Evolutionary conservation across 2,888 invertebrate species (phyloP).

Genomic region (Tuta absoluta): DNA sequence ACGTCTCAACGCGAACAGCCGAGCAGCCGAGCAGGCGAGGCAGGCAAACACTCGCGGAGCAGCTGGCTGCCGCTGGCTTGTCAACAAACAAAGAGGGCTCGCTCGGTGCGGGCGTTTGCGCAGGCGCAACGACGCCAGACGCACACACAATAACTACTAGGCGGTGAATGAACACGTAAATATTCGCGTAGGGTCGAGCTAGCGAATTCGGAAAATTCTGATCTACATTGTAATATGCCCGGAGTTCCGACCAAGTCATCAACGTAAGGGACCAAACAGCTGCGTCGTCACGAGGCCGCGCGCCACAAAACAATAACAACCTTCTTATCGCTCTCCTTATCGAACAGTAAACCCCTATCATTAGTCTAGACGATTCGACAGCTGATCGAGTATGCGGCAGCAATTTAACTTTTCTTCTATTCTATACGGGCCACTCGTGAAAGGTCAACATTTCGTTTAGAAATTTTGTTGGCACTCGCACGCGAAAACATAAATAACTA

Average conservation of each 20-base stretch:
- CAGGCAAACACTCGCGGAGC: constrained; percentile 26
- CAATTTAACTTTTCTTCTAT: constrained; percentile 20
- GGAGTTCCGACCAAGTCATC: constrained; percentile 3
- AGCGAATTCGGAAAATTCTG: constrained; percentile 31
- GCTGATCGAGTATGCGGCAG: constrained; percentile 27
- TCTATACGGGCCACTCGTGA: constrained; percentile 33
- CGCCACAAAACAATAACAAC: constrained; percentile 43
- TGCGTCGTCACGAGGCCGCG: constrained; percentile 8
- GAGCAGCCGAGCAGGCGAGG: constrained; percentile 29
- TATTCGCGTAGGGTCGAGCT: constrained; percentile 49
- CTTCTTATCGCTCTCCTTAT: constrained; percentile 30
- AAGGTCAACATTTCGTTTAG: constrained; percentile 42
- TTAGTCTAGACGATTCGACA: constrained; percentile 31
- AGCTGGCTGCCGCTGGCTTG: constrained; percentile 62
- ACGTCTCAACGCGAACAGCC: constrained; percentile 56
- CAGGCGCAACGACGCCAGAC: constrained; percentile 66
- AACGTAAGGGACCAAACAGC: neutral
- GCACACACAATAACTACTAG: constrained; percentile 49
- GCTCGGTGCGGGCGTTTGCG: constrained; percentile 57
- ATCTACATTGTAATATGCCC: neutral
- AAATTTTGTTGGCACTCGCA: constrained; percentile 44
- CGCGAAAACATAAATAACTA: constrained; percentile 46
- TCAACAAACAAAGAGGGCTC: constrained; percentile 79
- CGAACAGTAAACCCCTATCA: constrained; percentile 19
- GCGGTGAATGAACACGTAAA: constrained; percentile 76